A percentile compares a stretch with the other conserved stretches of the same genome.
Evolutionary conservation across 2,888 invertebrate genomes (phyloP).

Genomic region (Trissoscelio sp.): DNA sequence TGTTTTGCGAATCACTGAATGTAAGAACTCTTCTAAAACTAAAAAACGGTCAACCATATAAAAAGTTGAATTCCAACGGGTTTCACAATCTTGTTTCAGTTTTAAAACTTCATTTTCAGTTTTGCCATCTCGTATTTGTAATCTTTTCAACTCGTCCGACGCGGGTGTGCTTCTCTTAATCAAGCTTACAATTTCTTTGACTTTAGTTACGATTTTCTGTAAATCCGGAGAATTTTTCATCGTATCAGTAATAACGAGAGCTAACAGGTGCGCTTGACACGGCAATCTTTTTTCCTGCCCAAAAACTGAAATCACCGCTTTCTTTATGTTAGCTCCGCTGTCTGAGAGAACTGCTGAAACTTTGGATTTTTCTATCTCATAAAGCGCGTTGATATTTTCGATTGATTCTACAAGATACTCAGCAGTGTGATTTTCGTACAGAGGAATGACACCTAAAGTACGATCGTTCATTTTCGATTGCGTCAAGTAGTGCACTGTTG

Average conservation of each 20-base stretch:
- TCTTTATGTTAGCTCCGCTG: slow-evolving; percentile 31
- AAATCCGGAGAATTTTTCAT: slow-evolving; percentile 3
- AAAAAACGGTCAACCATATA: slow-evolving; percentile 22
- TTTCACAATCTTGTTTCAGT: slow-evolving; percentile 11
- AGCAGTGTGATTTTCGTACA: slow-evolving; percentile 66
- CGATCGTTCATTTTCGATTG: background rate
- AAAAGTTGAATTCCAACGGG: slow-evolving; percentile 33
- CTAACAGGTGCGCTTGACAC: slow-evolving; percentile 25
- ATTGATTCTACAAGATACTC: slow-evolving; percentile 58
- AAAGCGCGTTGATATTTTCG: slow-evolving; percentile 19
- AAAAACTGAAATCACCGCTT: slow-evolving; percentile 1
- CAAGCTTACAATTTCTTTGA: slow-evolving; percentile 12
- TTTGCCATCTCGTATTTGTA: slow-evolving; percentile 13
- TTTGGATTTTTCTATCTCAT: slow-evolving; percentile 34
- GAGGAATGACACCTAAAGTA: slow-evolving; percentile 55
- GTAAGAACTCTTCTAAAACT: slow-evolving; percentile 9
- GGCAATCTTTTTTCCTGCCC: slow-evolving; percentile 13
- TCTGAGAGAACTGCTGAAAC: slow-evolving; percentile 16
- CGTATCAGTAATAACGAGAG: slow-evolving; percentile 15
- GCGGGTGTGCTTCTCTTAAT: slow-evolving; percentile 10
- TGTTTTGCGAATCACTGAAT: slow-evolving; percentile 1
- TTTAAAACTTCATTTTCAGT: slow-evolving; percentile 2
- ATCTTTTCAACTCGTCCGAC: slow-evolving; percentile 5
- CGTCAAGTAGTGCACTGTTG: slow-evolving; percentile 72
- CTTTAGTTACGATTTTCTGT: background rate